phyloP scores from a whole-genome alignment of 2,888 invertebrate species.

The Teleiodes luculella region DNA sequence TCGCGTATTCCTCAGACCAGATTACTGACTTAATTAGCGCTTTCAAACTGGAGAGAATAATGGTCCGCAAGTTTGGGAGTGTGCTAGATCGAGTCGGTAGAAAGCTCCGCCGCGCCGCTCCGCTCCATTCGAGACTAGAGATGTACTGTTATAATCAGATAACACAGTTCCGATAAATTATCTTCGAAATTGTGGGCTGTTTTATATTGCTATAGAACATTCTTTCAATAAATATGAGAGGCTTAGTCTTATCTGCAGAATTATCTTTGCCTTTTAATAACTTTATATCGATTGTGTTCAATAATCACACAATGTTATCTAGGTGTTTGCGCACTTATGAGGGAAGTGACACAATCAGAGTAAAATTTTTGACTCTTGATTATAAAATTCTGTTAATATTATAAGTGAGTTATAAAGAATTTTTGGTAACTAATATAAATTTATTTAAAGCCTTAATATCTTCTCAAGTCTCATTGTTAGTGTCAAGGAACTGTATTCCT shows the following conservation, averaged over 20 bases:
- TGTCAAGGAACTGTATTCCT: background rate
- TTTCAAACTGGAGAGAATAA: constrained; percentile 41
- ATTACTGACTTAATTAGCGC: constrained; percentile 42
- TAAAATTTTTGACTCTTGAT: too few relatives aligned
- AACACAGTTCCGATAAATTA: constrained; percentile 53
- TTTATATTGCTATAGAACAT: constrained; percentile 46
- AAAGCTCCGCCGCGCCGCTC: constrained; percentile 47
- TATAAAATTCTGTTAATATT: too few relatives aligned
- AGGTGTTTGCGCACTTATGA: background rate
- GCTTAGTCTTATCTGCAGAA: constrained; percentile 58
- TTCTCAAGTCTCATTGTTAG: background rate
- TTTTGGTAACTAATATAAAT: too few relatives aligned
- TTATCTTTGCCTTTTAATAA: constrained; percentile 35
- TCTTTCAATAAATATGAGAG: constrained; percentile 48
- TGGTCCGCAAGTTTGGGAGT: constrained; percentile 43
- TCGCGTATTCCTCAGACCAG: constrained; percentile 33
- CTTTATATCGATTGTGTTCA: constrained; percentile 5
- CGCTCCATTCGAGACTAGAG: constrained; percentile 37
- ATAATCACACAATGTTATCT: constrained; percentile 1
- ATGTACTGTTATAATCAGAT: constrained; percentile 60
- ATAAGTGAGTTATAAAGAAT: too few relatives aligned
- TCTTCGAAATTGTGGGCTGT: constrained; percentile 55
- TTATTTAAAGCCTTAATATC: background rate
- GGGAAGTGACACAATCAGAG: background rate
- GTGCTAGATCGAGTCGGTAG: constrained; percentile 46